A percentile compares a stretch with the other conserved stretches of the same genome.
These are phyloP conservation scores for Halcyon leucocephala DNA, from an alignment of 2,797 vertebrate genomes.

Conservation along the genomic window DNA sequence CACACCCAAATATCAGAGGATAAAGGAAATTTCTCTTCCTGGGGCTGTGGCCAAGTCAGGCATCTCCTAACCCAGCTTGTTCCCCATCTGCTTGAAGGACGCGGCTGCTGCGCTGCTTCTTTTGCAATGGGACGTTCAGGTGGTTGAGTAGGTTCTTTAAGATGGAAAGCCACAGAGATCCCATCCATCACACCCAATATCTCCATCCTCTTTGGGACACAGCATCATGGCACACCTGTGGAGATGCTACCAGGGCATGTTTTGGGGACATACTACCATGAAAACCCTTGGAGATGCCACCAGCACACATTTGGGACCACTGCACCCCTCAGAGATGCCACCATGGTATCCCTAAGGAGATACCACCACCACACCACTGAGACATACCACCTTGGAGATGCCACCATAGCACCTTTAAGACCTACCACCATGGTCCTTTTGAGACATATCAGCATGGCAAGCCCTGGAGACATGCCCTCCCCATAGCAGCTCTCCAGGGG, in stretches of 20 bases:
- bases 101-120: fast-evolving
- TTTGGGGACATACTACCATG: fast-evolving
- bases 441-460: too few species aligned
- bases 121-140: fast-evolving
- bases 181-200: too few species aligned
- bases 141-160: not conserved
- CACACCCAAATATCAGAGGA: not conserved
- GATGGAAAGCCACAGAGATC: too few species aligned
- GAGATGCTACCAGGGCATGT: not conserved
- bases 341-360: too few species aligned
- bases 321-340: not conserved
- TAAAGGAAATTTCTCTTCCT: not conserved
- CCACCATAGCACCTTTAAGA: not conserved
- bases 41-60: fast-evolving
- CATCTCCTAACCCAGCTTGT: not conserved
- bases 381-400: not conserved
- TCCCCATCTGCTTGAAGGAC: not conserved
- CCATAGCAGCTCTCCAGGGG: not conserved
- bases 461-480: not conserved
- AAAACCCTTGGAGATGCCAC: not conserved
- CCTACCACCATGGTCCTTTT: too few species aligned
- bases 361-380: not conserved
- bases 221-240: not conserved
- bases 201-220: not conserved
- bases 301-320: too few species aligned